Percentiles rank a stretch among this genome's conserved stretches.
phyloP scores from a whole-genome alignment of 2,888 invertebrate genomes.

The Campoplex nolae region DNA sequence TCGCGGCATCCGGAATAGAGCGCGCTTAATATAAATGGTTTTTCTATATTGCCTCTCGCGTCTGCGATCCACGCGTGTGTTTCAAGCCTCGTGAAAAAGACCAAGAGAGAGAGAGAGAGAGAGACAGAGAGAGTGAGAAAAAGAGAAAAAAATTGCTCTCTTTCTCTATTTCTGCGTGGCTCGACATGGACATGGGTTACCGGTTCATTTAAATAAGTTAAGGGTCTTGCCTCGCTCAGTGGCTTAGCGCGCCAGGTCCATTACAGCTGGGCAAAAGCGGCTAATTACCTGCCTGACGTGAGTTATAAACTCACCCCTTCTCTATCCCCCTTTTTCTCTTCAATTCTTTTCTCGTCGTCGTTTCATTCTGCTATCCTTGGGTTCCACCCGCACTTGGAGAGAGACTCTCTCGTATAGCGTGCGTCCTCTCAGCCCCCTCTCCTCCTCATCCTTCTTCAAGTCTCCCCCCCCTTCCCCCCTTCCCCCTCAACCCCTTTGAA shows the following conservation, averaged over 20 bases:
- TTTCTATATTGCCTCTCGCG: constrained; percentile 83
- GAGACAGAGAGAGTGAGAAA: constrained; percentile 42
- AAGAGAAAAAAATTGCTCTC: constrained; percentile 45
- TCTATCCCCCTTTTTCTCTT: constrained; percentile 42
- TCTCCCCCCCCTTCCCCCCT: not conserved
- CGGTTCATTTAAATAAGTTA: constrained; percentile 85
- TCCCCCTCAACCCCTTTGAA: constrained; percentile 72
- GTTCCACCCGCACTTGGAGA: constrained; percentile 65
- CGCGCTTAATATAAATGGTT: constrained; percentile 83
- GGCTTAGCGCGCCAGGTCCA: constrained; percentile 83
- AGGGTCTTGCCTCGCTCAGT: constrained; percentile 82
- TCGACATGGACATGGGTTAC: constrained; percentile 84
- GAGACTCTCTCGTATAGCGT: constrained; percentile 31
- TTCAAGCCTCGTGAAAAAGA: constrained; percentile 37
- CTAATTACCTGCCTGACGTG: constrained; percentile 75
- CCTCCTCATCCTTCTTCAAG: constrained; percentile 14
- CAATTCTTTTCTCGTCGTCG: constrained; percentile 52
- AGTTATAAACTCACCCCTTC: constrained; percentile 50
- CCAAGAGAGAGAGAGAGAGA: constrained; percentile 21
- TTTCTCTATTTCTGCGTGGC: constrained; percentile 30
- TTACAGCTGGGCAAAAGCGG: constrained; percentile 84
- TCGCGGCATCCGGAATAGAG: constrained; percentile 81
- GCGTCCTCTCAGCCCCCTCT: constrained; percentile 39
- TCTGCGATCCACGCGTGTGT: constrained; percentile 76
- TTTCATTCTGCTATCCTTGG: constrained; percentile 65